Evolutionary conservation across 2,113 vertebrate genomes (phyloP), one percentile per base, ranked within the genome.

Genomic region (Atherinomorus stipes): DNA sequence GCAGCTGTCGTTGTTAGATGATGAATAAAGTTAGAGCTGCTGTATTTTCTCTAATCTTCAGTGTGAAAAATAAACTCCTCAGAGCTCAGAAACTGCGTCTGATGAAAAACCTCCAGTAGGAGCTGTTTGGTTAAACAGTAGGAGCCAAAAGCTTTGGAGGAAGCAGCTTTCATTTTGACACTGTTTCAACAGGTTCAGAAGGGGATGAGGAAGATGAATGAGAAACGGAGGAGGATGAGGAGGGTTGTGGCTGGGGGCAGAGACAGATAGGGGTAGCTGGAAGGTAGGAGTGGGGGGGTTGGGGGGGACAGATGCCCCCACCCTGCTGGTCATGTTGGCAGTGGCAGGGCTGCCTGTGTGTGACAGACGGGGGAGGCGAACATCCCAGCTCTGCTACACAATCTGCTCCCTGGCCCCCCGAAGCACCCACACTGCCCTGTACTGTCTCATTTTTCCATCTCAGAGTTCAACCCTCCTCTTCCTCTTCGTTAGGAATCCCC

Each of bases 301-400:
- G 80, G 84, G 74, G 80, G 71, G 71, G 89, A 86, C 89, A 92
- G 90, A 92, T 93, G 93, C 88, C 92, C 85, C 80, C 74, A 74
- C 85, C 89, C 91, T 91, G 87, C 89, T 84, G 88, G 89, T 91
- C 87, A 86, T 93, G 83, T 90, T 93, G 91, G 93, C 92, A 91
- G 88, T 67, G 80, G 77, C 68, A 78, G 62, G 34, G 81, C 89
- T 89, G 91, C 85, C 83, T 90, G 85, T 58, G 81, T 85, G 84
- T 76, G 85, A 89, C 88, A 89, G 89, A 88, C 80, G 89, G 88
- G 71, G 71, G 83, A 83, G 74, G 76, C 76, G 45, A 86, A 87
- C 86, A 88, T 89, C 85, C 84, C 71, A 71, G 79, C 70, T 71
- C 84, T 82, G 80, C 67, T 62, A 71, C 76, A 51, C 81, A 89